Conservation (phyloP, 2,888 invertebrate genomes). For the Pheosia gnoma region DNA sequence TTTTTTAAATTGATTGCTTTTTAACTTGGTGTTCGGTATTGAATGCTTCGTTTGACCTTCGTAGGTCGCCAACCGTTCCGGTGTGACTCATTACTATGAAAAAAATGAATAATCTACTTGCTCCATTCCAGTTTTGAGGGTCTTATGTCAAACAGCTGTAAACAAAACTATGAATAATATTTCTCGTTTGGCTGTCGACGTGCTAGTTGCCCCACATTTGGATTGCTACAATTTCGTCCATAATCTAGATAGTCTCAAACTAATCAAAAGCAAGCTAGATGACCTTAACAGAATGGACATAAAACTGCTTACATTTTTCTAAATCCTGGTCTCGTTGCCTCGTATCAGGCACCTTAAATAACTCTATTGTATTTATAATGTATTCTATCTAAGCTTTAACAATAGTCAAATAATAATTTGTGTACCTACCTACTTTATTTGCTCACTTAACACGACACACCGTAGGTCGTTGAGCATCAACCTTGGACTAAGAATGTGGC, state of each 20-base stretch:
- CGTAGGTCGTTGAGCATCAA: conserved; percentile 62
- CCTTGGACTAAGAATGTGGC: conserved; percentile 71
- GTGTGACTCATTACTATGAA: conserved; percentile 31
- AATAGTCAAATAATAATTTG: conserved; percentile 24
- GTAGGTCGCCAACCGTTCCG: conserved; percentile 29
- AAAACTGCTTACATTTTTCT: not conserved
- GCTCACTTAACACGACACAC: conserved; percentile 44
- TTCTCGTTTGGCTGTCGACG: not conserved
- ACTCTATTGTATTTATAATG: not conserved
- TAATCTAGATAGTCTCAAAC: not conserved
- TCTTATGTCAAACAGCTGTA: conserved; percentile 11
- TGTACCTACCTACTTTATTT: conserved; percentile 34
- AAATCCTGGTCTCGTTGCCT: not conserved
- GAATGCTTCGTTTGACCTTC: conserved; percentile 27
- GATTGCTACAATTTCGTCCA: too few relatives aligned
- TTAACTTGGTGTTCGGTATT: conserved; percentile 28
- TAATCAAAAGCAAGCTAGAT: not conserved
- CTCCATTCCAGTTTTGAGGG: conserved; percentile 20
- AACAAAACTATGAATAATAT: conserved; percentile 17
- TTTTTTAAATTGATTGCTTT: conserved; percentile 21
- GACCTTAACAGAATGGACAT: not conserved
- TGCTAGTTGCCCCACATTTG: not conserved
- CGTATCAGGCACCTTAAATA: not conserved
- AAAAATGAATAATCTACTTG: conserved; percentile 21
- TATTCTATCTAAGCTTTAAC: not conserved